Base-by-base conservation (phyloP, 2,888 invertebrate genomes). In the Ypsolopha sequella region DNA sequence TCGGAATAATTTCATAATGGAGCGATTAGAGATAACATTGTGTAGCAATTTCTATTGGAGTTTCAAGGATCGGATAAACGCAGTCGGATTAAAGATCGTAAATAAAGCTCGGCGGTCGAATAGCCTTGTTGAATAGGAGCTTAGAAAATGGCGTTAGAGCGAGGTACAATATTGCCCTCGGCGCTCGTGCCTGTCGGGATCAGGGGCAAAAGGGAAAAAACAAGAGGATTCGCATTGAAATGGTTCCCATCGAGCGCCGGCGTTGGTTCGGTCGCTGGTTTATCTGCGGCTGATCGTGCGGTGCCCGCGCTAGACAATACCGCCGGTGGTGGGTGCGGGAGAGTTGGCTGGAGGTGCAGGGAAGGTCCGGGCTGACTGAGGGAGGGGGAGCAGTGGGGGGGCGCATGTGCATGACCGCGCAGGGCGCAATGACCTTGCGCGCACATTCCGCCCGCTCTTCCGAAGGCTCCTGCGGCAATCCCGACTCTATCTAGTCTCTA, bases 391-490 rank as follows among this genome's bases (percentile, higher is more conserved):
- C 58, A 59, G 61, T 65, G 58, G 62, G 63, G 68, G 65, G 71
- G 70, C 65, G 73, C 70, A 72, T 71, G 84, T 78, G 76, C 82
- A 82, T 86, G 86, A 86, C 86, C 86, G 86, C 80, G 81, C 80
- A 76, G 82, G 80, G 85, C 84, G 81, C 85, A 86, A 85, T 85
- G 86, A 85, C 86, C 86, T 86, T 86, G 86, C 76, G 73, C 74
- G 79, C 78, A 73, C 81, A 84, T 81, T 78, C 82, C 84, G 66
- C 68, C 71, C 73, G 57, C 63, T 64, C 79, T 74, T 76, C 74
- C 71, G 71, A 70, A 70, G 71, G 71, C 75, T 77, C 78, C 72
- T 68, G 72, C 71, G 71, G 70, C 66, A 69, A 72, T 74, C 73
- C 72, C 66, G 66, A 63, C 70, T 68, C 64, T 69, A 69, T 69